These are phyloP conservation scores for Nothoprocta perdicaria DNA, from an alignment of 2,113 vertebrate species.

Conservation along the genomic window DNA sequence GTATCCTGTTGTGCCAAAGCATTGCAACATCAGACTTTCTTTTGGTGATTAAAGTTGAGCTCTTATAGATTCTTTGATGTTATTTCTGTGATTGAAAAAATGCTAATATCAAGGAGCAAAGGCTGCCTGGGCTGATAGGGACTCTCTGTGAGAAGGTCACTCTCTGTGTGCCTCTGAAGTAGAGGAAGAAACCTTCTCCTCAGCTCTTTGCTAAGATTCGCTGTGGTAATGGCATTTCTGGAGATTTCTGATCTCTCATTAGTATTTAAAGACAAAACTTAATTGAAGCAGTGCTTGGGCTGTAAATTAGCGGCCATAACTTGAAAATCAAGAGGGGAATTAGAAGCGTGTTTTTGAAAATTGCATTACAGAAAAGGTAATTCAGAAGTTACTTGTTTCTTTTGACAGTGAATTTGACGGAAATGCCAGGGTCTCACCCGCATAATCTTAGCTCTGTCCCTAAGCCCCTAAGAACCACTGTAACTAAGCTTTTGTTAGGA, in stretches of 20 bases:
- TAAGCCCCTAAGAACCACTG: background rate
- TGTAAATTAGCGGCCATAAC: conserved; percentile 19
- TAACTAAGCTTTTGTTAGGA: background rate
- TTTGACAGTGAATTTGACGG: background rate
- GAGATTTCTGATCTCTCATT: conserved; percentile 27
- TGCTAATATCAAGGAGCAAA: background rate
- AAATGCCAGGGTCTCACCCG: background rate
- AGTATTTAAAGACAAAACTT: conserved; percentile 18
- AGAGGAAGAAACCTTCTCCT: background rate
- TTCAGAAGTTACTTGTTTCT: background rate
- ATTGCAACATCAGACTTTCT: conserved; percentile 42
- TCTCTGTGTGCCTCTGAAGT: background rate
- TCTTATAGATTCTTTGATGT: background rate
- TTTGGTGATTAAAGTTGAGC: conserved; percentile 29
- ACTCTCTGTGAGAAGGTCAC: background rate
- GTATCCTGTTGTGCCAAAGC: conserved; percentile 15
- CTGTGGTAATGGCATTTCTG: background rate
- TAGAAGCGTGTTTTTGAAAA: background rate
- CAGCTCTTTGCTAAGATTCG: conserved; percentile 10
- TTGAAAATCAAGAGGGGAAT: background rate
- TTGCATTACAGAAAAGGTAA: background rate
- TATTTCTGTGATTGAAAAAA: conserved; percentile 20
- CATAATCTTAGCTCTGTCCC: background rate
- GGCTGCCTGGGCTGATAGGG: background rate
- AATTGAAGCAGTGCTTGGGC: background rate